Evolutionary conservation across 1,140 invertebrate species (phyloP), one percentile per base, ranked within the genome.

Genomic region (Cydia strobilella): DNA sequence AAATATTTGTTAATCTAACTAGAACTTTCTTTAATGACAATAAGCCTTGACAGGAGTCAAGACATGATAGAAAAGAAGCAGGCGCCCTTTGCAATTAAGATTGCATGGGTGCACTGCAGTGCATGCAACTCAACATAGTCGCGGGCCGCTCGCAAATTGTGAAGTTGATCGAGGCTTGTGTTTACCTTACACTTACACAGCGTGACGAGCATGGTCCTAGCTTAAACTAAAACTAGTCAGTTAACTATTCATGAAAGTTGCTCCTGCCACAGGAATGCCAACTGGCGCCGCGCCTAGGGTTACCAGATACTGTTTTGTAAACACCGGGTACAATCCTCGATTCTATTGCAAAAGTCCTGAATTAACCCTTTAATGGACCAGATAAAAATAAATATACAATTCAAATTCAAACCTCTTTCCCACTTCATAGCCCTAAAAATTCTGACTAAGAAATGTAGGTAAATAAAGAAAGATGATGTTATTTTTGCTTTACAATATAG

Each of bases 171-270:
- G 66, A 76, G 69, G 45, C 69, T 48, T 63, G 74, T 80, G 82
- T 81, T 81, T 80, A 81, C 78, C 75, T 79, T 77, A 76, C 79
- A 59, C 75, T 79, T 77, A 76, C 79, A 59, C 78, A 66, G 78
- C 65, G 65, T 69, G 65, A 69, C 65, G 31, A 69, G 31, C 65
- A 75, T 59, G 73, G 51, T 77, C 74, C 72, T 79, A 80, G 79
- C 76, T 75, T 80, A 79, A 78, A 75, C 79, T 81, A 81, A 78
- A 87, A 85, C 83, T 77, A 85, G 85, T 85, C 83, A 80, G 84
- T 88, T 88, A 83, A 84, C 82, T 89, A 90, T 88, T 89, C 86
- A 90, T 87, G 90, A 91, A 91, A 91, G 90, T 91, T 87, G 88
- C 84, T 86, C 84, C 81, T 76, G 82, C 78, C 77, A 78, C 85